These are phyloP conservation scores for Leucania comma DNA, from an alignment of 2,888 invertebrate genomes.

Conservation along the genomic window DNA sequence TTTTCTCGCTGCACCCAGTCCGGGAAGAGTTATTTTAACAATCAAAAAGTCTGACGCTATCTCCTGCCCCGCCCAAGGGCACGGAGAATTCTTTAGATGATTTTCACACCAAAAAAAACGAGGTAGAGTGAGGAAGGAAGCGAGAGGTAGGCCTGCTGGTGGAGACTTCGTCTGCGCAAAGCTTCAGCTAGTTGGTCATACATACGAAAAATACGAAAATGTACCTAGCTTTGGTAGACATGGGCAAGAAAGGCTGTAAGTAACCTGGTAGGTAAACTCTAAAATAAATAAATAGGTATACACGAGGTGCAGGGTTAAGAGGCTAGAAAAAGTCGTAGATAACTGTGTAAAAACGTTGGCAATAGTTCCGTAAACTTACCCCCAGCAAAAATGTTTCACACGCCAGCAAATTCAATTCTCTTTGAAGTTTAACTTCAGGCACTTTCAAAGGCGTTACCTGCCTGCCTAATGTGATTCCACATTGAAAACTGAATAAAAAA, in stretches of 20 bases:
- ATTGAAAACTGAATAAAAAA: constrained; percentile 8
- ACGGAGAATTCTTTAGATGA: too few relatives aligned
- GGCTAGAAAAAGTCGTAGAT: constrained; percentile 25
- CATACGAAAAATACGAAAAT: not conserved
- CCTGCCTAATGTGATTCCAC: constrained; percentile 24
- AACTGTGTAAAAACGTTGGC: constrained; percentile 29
- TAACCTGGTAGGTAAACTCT: not conserved
- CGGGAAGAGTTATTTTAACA: too few relatives aligned
- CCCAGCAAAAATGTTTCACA: constrained; percentile 44
- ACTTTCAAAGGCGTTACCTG: constrained; percentile 36
- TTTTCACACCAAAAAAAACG: too few relatives aligned
- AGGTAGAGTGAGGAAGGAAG: too few relatives aligned
- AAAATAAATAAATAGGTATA: constrained; percentile 2
- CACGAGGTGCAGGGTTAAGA: not conserved
- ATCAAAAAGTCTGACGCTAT: too few relatives aligned
- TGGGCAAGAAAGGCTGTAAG: too few relatives aligned
- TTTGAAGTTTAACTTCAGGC: constrained; percentile 52
- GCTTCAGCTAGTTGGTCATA: too few relatives aligned
- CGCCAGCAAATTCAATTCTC: constrained; percentile 59
- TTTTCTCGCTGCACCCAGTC: too few relatives aligned
- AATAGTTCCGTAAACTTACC: constrained; percentile 40
- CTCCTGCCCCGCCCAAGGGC: too few relatives aligned
- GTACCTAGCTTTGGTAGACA: too few relatives aligned
- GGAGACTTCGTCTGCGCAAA: too few relatives aligned
- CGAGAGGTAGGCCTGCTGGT: too few relatives aligned